Evolutionary conservation across 92 coral and sea anemone genomes (phyloP).

Genomic region (Pocillopora grandis): DNA sequence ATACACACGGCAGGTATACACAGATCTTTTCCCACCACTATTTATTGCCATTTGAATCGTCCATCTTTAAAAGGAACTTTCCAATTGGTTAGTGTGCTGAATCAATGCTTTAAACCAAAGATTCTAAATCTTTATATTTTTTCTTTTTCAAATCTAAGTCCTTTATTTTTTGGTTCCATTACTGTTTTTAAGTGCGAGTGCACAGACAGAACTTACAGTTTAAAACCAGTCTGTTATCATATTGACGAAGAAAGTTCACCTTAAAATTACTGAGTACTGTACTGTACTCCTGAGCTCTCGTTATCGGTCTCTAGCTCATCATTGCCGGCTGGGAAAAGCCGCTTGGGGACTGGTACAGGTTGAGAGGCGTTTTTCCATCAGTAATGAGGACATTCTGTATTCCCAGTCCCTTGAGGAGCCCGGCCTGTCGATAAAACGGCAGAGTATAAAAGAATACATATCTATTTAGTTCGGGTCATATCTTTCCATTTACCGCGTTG

Average conservation of each 20-base stretch:
- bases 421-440: constrained; percentile 48
- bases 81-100: no score
- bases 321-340: constrained; percentile 47
- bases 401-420: constrained; percentile 73
- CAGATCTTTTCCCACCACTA: no score
- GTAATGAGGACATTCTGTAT: constrained; percentile 73
- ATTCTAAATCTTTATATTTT: no score
- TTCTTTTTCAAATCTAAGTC: no score
- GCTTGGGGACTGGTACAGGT: constrained; percentile 64
- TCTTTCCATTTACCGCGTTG: no score
- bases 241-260: not conserved
- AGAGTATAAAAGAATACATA: not conserved
- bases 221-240: not conserved
- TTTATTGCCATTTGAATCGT: no score
- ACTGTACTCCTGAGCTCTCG: no score
- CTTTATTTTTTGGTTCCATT: no score
- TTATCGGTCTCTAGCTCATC: constrained; percentile 20
- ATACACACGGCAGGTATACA: no score
- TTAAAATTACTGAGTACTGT: not conserved
- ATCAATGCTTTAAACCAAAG: no score
- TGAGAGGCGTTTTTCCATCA: constrained; percentile 78
- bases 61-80: no score
- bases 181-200: not conserved
- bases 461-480: not conserved
- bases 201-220: not conserved